A percentile compares a stretch with the other conserved stretches of the same genome.
These are phyloP conservation scores for Protobothrops flavoviridis DNA, from an alignment of 2,113 vertebrate species.

Conservation along the genomic window DNA sequence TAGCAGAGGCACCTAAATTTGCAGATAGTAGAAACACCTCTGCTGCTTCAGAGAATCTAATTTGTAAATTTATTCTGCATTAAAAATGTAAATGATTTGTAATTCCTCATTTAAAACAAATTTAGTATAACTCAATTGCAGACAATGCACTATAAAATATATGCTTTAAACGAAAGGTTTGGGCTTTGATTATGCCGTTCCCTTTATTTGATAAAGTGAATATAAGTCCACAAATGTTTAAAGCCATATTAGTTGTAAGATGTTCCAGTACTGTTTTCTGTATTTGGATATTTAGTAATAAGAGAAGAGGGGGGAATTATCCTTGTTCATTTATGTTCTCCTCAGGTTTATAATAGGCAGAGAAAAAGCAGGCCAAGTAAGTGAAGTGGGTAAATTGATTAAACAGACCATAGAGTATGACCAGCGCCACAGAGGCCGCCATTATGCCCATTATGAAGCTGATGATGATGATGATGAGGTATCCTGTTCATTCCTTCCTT, in stretches of 20 bases:
- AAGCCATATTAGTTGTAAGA: neutral
- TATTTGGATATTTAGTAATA: neutral
- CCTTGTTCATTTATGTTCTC: constrained; percentile 50
- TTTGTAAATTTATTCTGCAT: neutral
- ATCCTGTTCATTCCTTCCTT: constrained; percentile 44
- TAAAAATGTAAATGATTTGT: neutral
- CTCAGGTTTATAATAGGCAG: constrained; percentile 94
- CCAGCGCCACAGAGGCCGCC: constrained; percentile 89
- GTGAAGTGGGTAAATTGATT: constrained; percentile 95
- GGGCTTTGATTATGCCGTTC: neutral
- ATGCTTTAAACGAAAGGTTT: neutral
- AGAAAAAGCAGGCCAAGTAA: constrained; percentile 95
- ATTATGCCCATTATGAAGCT: constrained; percentile 93
- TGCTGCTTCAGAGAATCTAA: neutral
- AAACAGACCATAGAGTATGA: constrained; percentile 98
- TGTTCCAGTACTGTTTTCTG: neutral
- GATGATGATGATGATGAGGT: constrained; percentile 92
- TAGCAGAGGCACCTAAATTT: neutral
- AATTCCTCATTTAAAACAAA: neutral
- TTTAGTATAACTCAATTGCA: neutral
- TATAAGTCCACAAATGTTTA: neutral
- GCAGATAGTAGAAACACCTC: neutral
- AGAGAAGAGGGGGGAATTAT: constrained; percentile 1
- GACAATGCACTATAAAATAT: neutral
- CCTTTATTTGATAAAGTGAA: neutral